Evolutionary conservation across 1,140 invertebrate genomes (phyloP).

Genomic region (Medauroidea extradentata): DNA sequence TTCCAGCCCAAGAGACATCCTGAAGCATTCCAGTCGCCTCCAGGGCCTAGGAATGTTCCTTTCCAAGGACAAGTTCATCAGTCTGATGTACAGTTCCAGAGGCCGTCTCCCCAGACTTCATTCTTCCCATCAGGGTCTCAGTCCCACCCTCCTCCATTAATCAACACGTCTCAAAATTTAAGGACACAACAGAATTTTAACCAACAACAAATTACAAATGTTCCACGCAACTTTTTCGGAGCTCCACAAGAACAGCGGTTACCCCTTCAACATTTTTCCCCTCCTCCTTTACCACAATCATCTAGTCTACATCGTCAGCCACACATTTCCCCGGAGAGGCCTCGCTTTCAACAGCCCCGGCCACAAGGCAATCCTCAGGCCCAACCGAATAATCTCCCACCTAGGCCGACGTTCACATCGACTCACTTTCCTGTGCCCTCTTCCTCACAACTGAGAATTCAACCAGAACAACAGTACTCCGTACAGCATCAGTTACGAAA

Average conservation of each 20-base stretch:
- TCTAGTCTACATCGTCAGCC: background rate
- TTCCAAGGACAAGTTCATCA: too few relatives aligned
- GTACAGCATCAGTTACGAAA: conserved; percentile 2
- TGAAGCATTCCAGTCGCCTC: conserved; percentile 29
- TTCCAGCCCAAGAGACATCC: conserved; percentile 32
- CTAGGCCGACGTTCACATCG: too few relatives aligned
- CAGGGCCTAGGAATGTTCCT: background rate
- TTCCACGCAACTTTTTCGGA: background rate
- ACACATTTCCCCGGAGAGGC: background rate
- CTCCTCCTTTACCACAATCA: background rate
- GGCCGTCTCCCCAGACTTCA: conserved; percentile 17
- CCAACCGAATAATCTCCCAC: too few relatives aligned
- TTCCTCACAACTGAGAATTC: background rate
- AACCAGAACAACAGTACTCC: background rate
- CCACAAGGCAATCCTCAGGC: background rate
- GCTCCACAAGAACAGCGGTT: conserved; percentile 7
- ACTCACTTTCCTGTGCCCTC: conserved; percentile 1
- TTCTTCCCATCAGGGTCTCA: background rate
- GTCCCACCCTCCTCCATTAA: background rate
- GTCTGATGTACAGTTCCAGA: conserved; percentile 14
- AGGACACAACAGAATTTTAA: background rate
- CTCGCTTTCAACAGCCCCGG: background rate
- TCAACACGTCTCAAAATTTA: background rate
- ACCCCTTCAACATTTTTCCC: background rate
- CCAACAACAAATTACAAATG: background rate